Conservation (phyloP, 2,888 invertebrate species). For the Chymomyza amoena region DNA sequence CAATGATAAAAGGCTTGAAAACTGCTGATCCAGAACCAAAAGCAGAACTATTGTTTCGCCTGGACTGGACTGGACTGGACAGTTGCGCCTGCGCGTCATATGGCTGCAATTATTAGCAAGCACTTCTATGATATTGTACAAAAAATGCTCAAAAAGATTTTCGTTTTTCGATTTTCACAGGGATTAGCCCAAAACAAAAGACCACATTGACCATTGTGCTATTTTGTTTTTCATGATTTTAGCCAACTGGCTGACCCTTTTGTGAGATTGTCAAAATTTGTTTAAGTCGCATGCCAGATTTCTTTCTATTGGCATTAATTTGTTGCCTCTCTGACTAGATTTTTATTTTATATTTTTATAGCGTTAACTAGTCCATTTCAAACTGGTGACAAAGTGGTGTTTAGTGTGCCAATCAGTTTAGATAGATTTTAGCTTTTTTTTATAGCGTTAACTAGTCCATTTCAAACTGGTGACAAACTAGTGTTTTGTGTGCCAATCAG, state of each 20-base stretch:
- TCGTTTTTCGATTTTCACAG: constrained; percentile 71
- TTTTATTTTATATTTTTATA: too few relatives aligned
- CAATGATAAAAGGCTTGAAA: constrained; percentile 51
- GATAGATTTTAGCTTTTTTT: background rate
- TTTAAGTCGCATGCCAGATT: background rate
- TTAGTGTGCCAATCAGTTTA: too few relatives aligned
- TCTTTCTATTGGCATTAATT: too few relatives aligned
- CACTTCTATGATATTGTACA: constrained; percentile 18
- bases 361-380: too few relatives aligned
- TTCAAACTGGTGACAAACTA: too few relatives aligned
- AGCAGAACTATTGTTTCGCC: background rate
- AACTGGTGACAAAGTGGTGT: too few relatives aligned
- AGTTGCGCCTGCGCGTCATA: constrained; percentile 60
- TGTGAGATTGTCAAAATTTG: constrained; percentile 16
- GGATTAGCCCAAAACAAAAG: constrained; percentile 68
- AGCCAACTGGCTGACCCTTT: constrained; percentile 54
- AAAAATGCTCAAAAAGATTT: constrained; percentile 36
- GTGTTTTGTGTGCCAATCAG: too few relatives aligned
- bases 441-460: too few relatives aligned
- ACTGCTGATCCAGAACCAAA: constrained; percentile 24
- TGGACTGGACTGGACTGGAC: constrained; percentile 16
- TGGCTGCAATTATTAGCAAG: constrained; percentile 65
- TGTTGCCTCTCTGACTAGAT: too few relatives aligned
- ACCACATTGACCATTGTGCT: constrained; percentile 54
- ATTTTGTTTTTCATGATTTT: constrained; percentile 8